Conservation (phyloP, 2,888 invertebrate genomes). For the Mongoloraphidia duomilia region DNA sequence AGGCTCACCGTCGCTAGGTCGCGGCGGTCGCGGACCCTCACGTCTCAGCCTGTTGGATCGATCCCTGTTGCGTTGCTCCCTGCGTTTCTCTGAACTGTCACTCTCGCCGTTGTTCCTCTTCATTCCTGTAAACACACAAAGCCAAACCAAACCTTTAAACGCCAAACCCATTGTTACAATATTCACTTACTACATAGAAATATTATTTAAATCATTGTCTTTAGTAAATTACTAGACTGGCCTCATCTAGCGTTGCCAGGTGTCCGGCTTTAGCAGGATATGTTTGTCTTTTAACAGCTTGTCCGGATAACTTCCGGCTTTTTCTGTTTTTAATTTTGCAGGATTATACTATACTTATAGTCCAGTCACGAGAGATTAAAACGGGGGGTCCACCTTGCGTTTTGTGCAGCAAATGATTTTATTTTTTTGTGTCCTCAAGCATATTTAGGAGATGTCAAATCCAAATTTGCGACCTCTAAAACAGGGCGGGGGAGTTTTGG, state of each 20-base stretch:
- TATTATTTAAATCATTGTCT: neutral
- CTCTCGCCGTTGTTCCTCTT: conserved; percentile 1
- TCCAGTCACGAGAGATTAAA: no score
- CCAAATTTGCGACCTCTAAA: no score
- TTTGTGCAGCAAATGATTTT: no score
- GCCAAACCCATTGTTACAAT: neutral
- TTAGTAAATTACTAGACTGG: neutral
- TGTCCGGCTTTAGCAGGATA: no score
- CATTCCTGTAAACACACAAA: conserved; percentile 2
- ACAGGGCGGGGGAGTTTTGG: no score
- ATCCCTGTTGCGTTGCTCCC: conserved; percentile 1
- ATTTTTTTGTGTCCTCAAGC: no score
- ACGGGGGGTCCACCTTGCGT: no score
- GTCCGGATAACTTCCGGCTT: no score
- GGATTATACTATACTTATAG: no score
- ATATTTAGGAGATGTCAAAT: no score
- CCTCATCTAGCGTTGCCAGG: neutral
- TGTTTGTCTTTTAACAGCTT: no score
- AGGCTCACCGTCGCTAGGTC: conserved; percentile 36
- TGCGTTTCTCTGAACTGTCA: neutral
- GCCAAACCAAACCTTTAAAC: conserved; percentile 1
- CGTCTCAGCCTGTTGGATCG: conserved; percentile 1
- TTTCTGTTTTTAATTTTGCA: no score
- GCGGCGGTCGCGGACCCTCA: conserved; percentile 22
- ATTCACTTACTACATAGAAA: neutral